Evolutionary conservation across 2,888 invertebrate species (phyloP).

Genomic region (Creontiades dilutus): DNA sequence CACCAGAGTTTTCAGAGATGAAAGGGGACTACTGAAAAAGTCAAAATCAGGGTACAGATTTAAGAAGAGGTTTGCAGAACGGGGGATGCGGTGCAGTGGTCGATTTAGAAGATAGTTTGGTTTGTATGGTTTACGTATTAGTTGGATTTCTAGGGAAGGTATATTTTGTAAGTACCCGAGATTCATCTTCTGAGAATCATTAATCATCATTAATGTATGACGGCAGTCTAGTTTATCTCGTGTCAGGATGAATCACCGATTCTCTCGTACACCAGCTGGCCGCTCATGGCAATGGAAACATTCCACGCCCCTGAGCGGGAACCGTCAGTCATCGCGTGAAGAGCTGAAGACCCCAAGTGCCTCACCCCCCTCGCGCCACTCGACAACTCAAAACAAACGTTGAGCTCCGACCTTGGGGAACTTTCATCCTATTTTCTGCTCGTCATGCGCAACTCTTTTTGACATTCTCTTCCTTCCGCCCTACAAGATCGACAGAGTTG

Average conservation of each 20-base stretch:
- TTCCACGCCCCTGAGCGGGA: background rate
- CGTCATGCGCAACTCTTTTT: background rate
- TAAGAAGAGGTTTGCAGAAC: too few relatives aligned
- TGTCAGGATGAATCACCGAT: background rate
- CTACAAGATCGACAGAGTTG: background rate
- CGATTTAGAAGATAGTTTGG: too few relatives aligned
- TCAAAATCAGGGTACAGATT: too few relatives aligned
- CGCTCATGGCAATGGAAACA: background rate
- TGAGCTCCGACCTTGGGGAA: slow-evolving; percentile 8
- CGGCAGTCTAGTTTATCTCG: too few relatives aligned
- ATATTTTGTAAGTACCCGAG: too few relatives aligned
- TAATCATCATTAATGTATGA: too few relatives aligned
- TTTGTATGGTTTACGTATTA: too few relatives aligned
- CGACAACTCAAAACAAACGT: background rate
- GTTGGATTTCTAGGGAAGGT: too few relatives aligned
- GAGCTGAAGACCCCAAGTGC: background rate
- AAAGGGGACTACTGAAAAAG: too few relatives aligned
- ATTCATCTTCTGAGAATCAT: too few relatives aligned
- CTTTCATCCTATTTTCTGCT: slow-evolving; percentile 4
- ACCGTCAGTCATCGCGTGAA: background rate
- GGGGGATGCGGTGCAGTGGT: too few relatives aligned
- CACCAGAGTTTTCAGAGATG: too few relatives aligned
- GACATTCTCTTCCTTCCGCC: background rate
- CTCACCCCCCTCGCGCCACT: background rate
- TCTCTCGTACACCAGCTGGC: background rate